Conservation (phyloP, 2,113 vertebrate species). For the Corythoichthys haematopterus region DNA sequence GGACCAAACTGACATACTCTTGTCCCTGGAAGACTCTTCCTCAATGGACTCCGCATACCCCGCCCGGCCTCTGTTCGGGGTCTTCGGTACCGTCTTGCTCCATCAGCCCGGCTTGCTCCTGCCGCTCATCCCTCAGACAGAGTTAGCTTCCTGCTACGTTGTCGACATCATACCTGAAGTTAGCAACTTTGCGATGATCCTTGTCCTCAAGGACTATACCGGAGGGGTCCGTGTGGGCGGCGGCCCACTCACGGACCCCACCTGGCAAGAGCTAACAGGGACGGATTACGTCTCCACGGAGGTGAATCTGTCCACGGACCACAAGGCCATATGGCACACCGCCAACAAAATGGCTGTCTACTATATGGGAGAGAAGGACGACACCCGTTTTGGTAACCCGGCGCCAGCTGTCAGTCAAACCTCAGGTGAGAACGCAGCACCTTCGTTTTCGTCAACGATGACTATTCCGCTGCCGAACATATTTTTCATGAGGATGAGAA, state of each 20-base stretch:
- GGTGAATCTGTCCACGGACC: accelerated
- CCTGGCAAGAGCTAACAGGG: constrained; percentile 22
- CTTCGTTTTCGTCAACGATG: no score
- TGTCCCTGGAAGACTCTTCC: not conserved
- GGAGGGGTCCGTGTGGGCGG: not conserved
- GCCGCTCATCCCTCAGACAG: constrained; percentile 38
- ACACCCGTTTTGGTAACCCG: constrained; percentile 28
- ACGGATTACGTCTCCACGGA: constrained; percentile 2
- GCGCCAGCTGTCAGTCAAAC: constrained; percentile 44
- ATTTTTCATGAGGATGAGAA: no score
- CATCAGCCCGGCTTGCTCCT: constrained; percentile 41
- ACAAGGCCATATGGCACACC: constrained; percentile 55
- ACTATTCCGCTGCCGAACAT: no score
- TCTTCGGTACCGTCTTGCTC: not conserved
- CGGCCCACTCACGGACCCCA: accelerated
- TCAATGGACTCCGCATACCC: accelerated
- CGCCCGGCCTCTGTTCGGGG: accelerated
- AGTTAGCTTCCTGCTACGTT: constrained; percentile 52
- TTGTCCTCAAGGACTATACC: constrained; percentile 17
- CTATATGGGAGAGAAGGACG: accelerated
- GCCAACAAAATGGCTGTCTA: constrained; percentile 58
- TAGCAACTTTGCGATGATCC: constrained; percentile 6
- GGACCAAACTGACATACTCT: not conserved
- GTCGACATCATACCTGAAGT: accelerated
- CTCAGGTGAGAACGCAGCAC: constrained; percentile 51